Evolutionary conservation across 1,140 invertebrate species (phyloP), one percentile per base, ranked within the genome.

Genomic region (Nymphalis io): DNA sequence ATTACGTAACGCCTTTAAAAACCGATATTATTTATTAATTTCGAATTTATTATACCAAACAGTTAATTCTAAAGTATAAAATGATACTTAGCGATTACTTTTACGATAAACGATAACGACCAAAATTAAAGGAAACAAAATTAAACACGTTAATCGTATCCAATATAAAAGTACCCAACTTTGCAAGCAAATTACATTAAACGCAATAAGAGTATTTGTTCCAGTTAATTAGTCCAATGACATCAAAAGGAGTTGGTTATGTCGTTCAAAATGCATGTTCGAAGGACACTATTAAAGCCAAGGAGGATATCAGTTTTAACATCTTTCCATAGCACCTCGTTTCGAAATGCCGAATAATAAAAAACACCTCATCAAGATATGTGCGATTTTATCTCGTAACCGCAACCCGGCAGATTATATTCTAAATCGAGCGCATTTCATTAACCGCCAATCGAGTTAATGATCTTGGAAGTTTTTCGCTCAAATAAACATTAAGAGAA

Each of bases 401-500:
- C 23, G 44, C 27, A 51, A 51, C 33, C 18, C 46, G 46, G 48
- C 33, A 42, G 60, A 63, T 39, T 55, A 63, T 81, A 83, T 76
- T 80, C 78, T 84, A 82, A 82, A 74, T 75, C 71, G 76, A 70
- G 78, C 76, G 74, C 62, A 65, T 87, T 86, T 89, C 81, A 86
- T 86, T 86, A 83, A 81, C 80, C 79, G 68, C 75, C 84, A 85
- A 85, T 85, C 76, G 73, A 60, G 80, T 82, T 86, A 86, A 89
- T 86, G 83, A 87, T 76, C 74, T 74, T 78, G 77, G 77, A 86
- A 87, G 62, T 87, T 86, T 86, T 87, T 85, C 81, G 80, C 81
- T 87, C 83, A 89, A 86, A 86, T 86, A 89, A 86, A 86, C 81
- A 86, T 87, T 85, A 87, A 87, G 77, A 82, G 80, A 87, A 85